Evolutionary conservation across 2,113 vertebrate species (phyloP), one percentile per base, ranked within the genome.

Genomic region (Forbesichthys agassizii): DNA sequence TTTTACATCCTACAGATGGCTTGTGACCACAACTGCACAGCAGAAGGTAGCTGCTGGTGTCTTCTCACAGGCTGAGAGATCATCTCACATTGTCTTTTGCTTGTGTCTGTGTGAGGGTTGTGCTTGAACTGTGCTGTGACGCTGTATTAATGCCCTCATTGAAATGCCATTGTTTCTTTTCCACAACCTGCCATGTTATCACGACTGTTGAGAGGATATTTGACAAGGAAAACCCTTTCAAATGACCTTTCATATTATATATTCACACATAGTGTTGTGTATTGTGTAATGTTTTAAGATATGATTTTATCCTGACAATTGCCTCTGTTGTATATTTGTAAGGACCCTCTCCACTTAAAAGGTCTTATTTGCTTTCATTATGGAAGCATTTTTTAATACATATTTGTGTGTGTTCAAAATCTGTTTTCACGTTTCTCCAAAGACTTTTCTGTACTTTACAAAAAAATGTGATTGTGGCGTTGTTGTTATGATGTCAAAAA

Each of bases 1-100:
- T 99, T 99, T 98, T 94, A 96, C 96, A 92, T 99, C 95, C 93
- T 97, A 93, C 96, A 96, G 94, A 96, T 96, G 95, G 93, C 97
- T 95, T 98, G 96, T 93, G 96, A 98, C 95, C 93, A 90, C 93
- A 98, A 96, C 96, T 98, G 96, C 96, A 96, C 96, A 93, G 97
- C 96, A 95, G 97, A 96, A 98, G 97, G 97, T 99, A 99, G 95
- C 96, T 96, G 94, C 95, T 95, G 94, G 92, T 92, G 94, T 95
- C 93, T 92, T 94, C 91, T 94, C 93, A 94, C 91, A 93, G 92
- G 83, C 90, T 73, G 93, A 93, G 93, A 94, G 93, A 95, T 95
- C 93, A 86, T 92, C 68, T 68, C 57, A 48, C 65, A 62, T 88
- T 87, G 81, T 85, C 46, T 87, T 78, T 88, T 67, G 69, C 48